Percentiles rank a stretch among this genome's conserved stretches.
phyloP scores from a whole-genome alignment of 2,113 vertebrate genomes.

The Callionymus lyra region DNA sequence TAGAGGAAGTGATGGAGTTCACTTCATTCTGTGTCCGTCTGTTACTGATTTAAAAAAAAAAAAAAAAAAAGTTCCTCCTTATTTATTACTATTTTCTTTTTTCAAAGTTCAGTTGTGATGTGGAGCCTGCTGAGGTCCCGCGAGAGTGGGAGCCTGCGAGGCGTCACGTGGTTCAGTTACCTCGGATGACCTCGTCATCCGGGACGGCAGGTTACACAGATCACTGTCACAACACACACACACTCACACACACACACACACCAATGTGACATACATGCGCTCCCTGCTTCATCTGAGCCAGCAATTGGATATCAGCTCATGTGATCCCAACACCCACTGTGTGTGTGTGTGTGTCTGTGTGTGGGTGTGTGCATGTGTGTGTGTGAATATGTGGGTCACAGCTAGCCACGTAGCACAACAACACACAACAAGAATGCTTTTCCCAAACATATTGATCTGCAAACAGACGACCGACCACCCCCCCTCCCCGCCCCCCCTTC shows the following conservation, averaged over 20 bases:
- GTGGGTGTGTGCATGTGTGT: conserved; percentile 7
- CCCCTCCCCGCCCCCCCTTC: no score
- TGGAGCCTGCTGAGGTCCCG: not conserved
- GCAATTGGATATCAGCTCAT: conserved; percentile 2
- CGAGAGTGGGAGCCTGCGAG: not conserved
- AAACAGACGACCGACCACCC: conserved; percentile 14
- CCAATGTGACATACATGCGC: not conserved
- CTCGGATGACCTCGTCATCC: conserved; percentile 24
- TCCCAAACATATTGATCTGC: conserved; percentile 39
- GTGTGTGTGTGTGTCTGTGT: conserved; percentile 9
- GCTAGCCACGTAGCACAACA: conserved; percentile 23
- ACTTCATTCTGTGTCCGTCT: no score
- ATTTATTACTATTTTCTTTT: no score
- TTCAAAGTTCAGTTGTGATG: no score
- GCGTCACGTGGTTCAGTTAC: conserved; percentile 7
- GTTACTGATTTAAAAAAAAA: no score
- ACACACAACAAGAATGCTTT: no score
- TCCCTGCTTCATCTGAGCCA: conserved; percentile 4
- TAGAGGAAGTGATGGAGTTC: no score
- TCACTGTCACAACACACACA: conserved; percentile 9
- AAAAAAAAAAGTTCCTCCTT: no score
- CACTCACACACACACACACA: conserved; percentile 5
- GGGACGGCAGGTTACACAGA: conserved; percentile 2
- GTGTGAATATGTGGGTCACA: conserved; percentile 10
- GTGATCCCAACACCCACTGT: not conserved